Base-by-base conservation (phyloP, 2,888 invertebrate genomes). In the Doris montereyensis region DNA sequence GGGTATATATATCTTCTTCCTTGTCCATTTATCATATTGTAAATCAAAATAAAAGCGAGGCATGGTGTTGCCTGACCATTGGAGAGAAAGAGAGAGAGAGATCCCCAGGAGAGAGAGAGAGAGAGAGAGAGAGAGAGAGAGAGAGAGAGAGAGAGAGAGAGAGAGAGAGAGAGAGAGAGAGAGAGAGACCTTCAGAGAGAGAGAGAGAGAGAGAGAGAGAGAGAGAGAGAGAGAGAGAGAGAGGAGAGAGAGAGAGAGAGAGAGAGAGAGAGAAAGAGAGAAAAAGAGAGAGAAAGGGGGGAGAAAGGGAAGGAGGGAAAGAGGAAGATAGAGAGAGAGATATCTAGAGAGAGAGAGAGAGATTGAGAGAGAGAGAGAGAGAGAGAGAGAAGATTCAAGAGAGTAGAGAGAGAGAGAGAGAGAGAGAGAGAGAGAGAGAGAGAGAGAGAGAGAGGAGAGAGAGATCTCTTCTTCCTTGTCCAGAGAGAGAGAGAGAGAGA, bases 171-270 rank as follows among this genome's bases (percentile, higher is more conserved):
- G 71, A 41, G 1, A 21, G n/a, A 35, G 26, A 41, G 1, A n/a
- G 71, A 72, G 13, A 72, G 30, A n/a, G n/a, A 17, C 13, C 35
- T 35, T 41, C 41, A 41, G 35, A 21, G 71, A 72, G 71, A 2
- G 35, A 72, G 71, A 72, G 41, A 72, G 41, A 72, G 71, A 72
- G 71, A 10, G 10, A 72, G 71, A 72, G 10, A 72, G 71, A 72
- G 2, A 28, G 26, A 26, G 8, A 67, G 3, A 8, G 2, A 67
- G 28, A 67, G 28, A 28, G 26, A 67, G 24, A 21, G 71, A 35
- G 71, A 35, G 41, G 34, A 52, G 52, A 52, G 34, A 52, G 26
- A 52, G 24, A 26, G 34, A 52, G 34, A n/a, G 35, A 21, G 35
- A 30, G 35, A 21, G 35, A 21, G 30, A 30, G 2, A 17, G 2